Evolutionary conservation across 2,888 invertebrate species (phyloP).

Genomic region (Troides oblongomaculatus): DNA sequence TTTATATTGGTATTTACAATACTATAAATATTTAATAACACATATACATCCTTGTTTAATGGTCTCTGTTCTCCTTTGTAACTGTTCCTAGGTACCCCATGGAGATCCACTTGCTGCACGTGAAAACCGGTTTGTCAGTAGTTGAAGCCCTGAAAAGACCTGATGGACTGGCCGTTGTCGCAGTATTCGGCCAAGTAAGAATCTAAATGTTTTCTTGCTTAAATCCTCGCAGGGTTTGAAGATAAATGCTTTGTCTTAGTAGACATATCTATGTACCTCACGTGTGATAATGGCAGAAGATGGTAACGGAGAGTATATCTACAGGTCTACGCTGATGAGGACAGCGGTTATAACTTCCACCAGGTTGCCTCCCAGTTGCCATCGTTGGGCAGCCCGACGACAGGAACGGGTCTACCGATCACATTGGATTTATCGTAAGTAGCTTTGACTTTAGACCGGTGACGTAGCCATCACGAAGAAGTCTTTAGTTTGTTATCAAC

Average conservation of each 20-base stretch:
- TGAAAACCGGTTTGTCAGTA: constrained; percentile 55
- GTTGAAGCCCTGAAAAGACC: constrained; percentile 52
- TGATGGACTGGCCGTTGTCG: constrained; percentile 65
- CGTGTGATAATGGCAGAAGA: no score
- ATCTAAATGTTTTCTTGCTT: neutral
- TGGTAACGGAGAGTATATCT: no score
- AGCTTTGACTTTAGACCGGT: neutral
- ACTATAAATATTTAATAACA: no score
- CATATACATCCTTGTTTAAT: no score
- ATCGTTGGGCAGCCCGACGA: neutral
- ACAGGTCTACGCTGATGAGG: constrained; percentile 19
- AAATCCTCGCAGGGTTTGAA: no score
- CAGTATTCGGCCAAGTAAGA: constrained; percentile 56
- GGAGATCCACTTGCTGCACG: constrained; percentile 70
- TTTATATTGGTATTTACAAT: no score
- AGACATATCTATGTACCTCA: no score
- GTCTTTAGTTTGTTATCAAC: no score
- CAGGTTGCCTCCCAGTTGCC: constrained; percentile 12
- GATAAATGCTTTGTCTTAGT: no score
- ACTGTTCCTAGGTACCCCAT: constrained; percentile 55
- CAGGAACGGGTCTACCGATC: constrained; percentile 3
- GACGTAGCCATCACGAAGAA: no score
- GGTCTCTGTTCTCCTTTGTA: no score
- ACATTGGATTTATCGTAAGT: constrained; percentile 25
- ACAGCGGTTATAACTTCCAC: constrained; percentile 13